phyloP scores from a whole-genome alignment of 2,888 invertebrate genomes.

The Cantharis lateralis region DNA sequence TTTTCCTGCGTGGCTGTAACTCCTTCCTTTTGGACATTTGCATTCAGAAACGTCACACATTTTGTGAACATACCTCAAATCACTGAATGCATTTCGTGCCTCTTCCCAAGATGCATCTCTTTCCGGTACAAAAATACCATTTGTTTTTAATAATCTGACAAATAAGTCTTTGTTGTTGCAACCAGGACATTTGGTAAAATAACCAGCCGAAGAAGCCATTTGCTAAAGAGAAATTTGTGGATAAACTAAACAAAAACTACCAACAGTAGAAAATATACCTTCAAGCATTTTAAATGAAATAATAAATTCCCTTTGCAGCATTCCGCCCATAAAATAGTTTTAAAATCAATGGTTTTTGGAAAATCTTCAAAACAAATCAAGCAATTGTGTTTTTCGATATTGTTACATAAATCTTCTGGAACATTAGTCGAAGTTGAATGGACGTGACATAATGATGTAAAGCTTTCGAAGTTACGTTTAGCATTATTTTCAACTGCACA shows the following conservation, averaged over 20 bases:
- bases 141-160: slow-evolving; percentile 6
- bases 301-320: slow-evolving; percentile 20
- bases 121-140: slow-evolving; percentile 25
- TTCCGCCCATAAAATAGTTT: slow-evolving; percentile 11
- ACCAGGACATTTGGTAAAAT: slow-evolving; percentile 27
- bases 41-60: slow-evolving; percentile 13
- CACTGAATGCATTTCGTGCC: slow-evolving; percentile 13
- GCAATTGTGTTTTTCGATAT: slow-evolving; percentile 6
- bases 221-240: neutral
- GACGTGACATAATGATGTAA: slow-evolving; percentile 4
- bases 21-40: slow-evolving; percentile 18
- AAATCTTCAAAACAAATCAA: slow-evolving; percentile 23
- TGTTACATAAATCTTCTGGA: slow-evolving; percentile 8
- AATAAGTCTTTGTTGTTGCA: slow-evolving; percentile 17
- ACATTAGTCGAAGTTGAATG: slow-evolving; percentile 14
- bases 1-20: neutral
- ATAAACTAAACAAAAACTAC: neutral
- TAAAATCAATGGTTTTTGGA: neutral
- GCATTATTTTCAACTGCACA: slow-evolving; percentile 66
- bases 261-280: neutral
- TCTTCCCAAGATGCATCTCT: slow-evolving; percentile 26
- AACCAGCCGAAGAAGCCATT: slow-evolving; percentile 20
- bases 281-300: slow-evolving; percentile 17
- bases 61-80: slow-evolving; percentile 12
- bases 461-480: slow-evolving; percentile 4